Evolutionary conservation across 2,113 vertebrate species (phyloP), one percentile per base, ranked within the genome.

Genomic region (Strix aluco): DNA sequence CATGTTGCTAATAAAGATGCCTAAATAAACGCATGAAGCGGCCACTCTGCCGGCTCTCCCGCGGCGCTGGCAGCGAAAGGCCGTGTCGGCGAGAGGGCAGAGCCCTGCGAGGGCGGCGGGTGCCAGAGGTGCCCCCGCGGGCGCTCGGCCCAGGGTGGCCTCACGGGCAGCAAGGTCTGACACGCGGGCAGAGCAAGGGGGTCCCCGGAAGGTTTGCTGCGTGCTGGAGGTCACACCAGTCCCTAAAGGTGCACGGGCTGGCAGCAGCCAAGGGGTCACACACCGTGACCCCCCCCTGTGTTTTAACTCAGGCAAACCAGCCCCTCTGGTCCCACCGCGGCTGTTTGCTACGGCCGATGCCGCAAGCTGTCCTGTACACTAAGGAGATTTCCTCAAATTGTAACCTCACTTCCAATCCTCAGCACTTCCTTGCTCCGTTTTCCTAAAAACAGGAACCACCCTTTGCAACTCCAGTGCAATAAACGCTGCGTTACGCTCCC

Each of bases 391-490:
- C 82, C 74, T 20, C 32, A 14, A 78, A 58, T 1, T 10, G 21
- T 4, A 2, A 10, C 65, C 65, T 58, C 13, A 1, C 57, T 3
- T 0, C 36, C 3, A 10, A 32, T 13, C n/a, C 54, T 66, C 77
- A 54, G 38, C 44, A 1, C 5, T 9, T 51, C 54, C 54, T 55
- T 4, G 0, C 22, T 47, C 11, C 0, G 20, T 47, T 67, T 62
- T 10, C 59, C 6, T 10, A 25, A 15, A 5, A 15, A 0, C 67
- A 81, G 74, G 38, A 72, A 10, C 4, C 3, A 5, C 14, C 55
- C 38, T 0, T 2, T 0, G 5, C 38, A 66, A 11, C 6, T 13
- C 52, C 77, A 25, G 20, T 0, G 4, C 73, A 29, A 14, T 0
- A 3, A 46, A 36, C 0, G 1, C 18, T 10, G 19, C 14, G 5